phyloP scores from a whole-genome alignment of 1,140 invertebrate species.

The Littorina saxatilis region DNA sequence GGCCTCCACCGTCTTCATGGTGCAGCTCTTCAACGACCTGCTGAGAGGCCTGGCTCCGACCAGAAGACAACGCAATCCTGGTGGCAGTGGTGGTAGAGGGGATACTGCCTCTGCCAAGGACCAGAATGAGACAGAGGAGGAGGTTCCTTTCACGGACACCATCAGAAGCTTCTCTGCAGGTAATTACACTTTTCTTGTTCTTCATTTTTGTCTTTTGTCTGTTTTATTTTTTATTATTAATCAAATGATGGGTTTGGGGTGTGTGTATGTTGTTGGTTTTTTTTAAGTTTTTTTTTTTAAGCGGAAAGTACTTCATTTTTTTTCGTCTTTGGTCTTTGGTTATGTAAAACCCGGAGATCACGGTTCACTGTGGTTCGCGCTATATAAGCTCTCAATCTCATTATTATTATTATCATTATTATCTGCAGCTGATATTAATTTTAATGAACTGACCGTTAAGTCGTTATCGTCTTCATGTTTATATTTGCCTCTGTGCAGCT shows the following conservation, averaged over 20 bases:
- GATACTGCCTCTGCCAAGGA: conserved; percentile 1
- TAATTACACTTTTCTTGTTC: conserved; percentile 38
- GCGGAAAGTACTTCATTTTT: background rate
- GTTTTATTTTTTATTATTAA: too few relatives aligned
- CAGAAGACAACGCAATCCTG: background rate
- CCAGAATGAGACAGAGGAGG: background rate
- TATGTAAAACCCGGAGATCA: background rate
- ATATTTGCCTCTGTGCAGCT: too few relatives aligned
- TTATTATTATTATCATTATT: background rate
- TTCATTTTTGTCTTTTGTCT: background rate
- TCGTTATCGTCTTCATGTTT: background rate
- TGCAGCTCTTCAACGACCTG: conserved; percentile 54
- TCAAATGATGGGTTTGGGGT: too few relatives aligned
- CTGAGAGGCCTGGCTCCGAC: conserved; percentile 33
- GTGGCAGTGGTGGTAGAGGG: background rate
- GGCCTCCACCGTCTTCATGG: conserved; percentile 52
- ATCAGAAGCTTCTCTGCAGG: conserved; percentile 54
- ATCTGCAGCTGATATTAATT: background rate
- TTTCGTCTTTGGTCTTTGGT: background rate
- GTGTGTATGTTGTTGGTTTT: background rate
- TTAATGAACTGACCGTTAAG: background rate
- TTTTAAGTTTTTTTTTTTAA: background rate
- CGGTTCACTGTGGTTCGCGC: too few relatives aligned
- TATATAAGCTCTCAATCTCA: background rate
- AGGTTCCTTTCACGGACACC: conserved; percentile 44